Base-by-base conservation (phyloP, 2,113 vertebrate species). In the Irena cyanogastra region DNA sequence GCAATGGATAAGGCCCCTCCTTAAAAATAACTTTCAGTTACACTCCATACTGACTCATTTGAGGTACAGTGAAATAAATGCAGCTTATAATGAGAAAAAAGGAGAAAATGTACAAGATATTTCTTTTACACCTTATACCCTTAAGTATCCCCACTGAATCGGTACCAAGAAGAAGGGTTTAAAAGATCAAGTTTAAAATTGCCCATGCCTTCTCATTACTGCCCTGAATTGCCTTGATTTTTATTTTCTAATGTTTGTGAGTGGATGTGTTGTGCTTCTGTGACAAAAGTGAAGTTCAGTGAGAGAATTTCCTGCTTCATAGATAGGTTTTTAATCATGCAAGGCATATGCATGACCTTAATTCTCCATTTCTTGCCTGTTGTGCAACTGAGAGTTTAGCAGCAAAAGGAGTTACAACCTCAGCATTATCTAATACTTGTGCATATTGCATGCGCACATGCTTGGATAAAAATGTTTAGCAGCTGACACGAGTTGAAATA, bases 401-500 rank as follows among this genome's bases (percentile, higher is more conserved):
- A 82, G 87, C 78, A 76, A 91, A 91, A 94, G 44, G 70, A 85
- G 61, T 79, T 89, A 91, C 80, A 82, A 57, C 57, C 77, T 87
- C 78, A 93, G 89, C 65, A 76, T 89, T 95, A 88, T 90, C 87
- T 77, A 92, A 92, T 71, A 71, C 30, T 80, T 64, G 85, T 83
- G 50, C 33, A 56, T 86, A 70, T 61, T 93, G 81, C 74, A 74
- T 78, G 59, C 1, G 0, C 76, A 74, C 75, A 91, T 61, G 82
- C 68, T 90, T 90, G 88, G 41, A 66, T 90, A 92, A 90, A 93
- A 94, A 86, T 66, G 71, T 86, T 88, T 90, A 78, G 74, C 49
- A 89, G 82, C 89, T 94, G 90, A 93, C 63, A 86, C 39, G 78
- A 92, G 20, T 60, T 95, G 87, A 94, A 96, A 92, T 86, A 87